phyloP scores from a whole-genome alignment of 2,888 invertebrate species.

The Melanophora roralis region DNA sequence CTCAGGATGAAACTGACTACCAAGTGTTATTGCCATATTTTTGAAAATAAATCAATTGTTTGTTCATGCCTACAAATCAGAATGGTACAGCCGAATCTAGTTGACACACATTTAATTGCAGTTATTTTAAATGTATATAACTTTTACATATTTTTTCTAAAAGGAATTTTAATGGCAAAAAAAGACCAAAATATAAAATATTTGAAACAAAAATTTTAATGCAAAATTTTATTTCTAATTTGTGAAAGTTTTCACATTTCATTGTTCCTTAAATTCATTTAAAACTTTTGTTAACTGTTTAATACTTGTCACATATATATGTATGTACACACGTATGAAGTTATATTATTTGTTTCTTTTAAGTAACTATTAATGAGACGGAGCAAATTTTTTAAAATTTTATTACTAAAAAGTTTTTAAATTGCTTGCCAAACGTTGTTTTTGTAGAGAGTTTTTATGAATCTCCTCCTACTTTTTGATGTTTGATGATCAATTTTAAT shows the following conservation, averaged over 20 bases:
- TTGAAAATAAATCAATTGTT: too few relatives aligned
- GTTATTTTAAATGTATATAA: background rate
- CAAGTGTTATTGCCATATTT: too few relatives aligned
- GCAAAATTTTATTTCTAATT: slow-evolving; percentile 4
- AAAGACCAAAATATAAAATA: background rate
- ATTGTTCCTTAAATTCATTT: slow-evolving; percentile 7
- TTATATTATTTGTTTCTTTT: slow-evolving; percentile 10
- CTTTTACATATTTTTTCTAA: slow-evolving; percentile 6
- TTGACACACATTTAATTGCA: background rate
- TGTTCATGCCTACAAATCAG: too few relatives aligned
- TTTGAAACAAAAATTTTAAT: background rate
- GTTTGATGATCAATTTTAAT: too few relatives aligned
- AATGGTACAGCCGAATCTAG: too few relatives aligned
- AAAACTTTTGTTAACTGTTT: slow-evolving; percentile 10
- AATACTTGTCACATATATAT: too few relatives aligned
- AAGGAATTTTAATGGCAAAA: background rate
- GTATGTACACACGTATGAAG: too few relatives aligned
- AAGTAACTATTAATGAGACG: slow-evolving; percentile 38
- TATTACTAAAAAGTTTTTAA: slow-evolving; percentile 19
- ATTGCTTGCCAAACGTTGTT: too few relatives aligned
- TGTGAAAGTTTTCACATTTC: background rate
- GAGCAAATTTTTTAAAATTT: slow-evolving; percentile 5
- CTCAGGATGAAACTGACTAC: too few relatives aligned
- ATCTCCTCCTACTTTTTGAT: too few relatives aligned
- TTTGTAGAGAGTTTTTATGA: too few relatives aligned